Conservation (phyloP, 2,113 vertebrate species). For the Peucedramus taeniatus region DNA sequence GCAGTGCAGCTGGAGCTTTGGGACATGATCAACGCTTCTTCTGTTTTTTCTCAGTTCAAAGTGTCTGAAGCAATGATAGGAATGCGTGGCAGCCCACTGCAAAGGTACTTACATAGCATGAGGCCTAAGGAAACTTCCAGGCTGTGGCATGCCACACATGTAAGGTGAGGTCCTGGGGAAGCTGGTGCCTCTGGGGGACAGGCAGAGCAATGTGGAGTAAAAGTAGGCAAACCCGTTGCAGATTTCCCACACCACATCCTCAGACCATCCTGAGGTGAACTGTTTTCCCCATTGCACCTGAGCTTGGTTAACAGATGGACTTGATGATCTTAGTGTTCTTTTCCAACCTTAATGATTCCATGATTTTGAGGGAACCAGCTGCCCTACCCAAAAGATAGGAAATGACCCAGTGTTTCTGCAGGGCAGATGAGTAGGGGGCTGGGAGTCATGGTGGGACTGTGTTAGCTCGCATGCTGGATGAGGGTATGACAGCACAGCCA, state of each 20-base stretch:
- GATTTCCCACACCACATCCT: neutral
- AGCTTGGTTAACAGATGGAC: neutral
- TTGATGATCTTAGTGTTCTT: neutral
- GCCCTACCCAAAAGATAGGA: neutral
- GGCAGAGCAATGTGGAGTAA: neutral
- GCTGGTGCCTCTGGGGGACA: neutral
- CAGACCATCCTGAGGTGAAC: neutral
- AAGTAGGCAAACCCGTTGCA: neutral
- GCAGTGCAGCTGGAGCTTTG: neutral
- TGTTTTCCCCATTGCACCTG: neutral
- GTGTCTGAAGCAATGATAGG: neutral
- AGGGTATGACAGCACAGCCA: neutral
- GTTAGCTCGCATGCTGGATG: neutral
- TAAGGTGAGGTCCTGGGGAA: neutral
- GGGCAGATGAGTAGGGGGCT: neutral
- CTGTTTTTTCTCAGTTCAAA: neutral
- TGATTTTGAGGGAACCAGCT: neutral
- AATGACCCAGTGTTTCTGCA: neutral
- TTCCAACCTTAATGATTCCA: neutral
- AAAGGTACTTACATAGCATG: neutral
- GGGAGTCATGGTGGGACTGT: neutral
- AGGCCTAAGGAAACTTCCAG: neutral
- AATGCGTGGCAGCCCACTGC: fast-evolving
- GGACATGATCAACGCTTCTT: neutral
- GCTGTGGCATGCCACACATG: fast-evolving